These are phyloP conservation scores for Falcaria lacertinaria DNA, from an alignment of 2,888 invertebrate species.

Conservation along the genomic window DNA sequence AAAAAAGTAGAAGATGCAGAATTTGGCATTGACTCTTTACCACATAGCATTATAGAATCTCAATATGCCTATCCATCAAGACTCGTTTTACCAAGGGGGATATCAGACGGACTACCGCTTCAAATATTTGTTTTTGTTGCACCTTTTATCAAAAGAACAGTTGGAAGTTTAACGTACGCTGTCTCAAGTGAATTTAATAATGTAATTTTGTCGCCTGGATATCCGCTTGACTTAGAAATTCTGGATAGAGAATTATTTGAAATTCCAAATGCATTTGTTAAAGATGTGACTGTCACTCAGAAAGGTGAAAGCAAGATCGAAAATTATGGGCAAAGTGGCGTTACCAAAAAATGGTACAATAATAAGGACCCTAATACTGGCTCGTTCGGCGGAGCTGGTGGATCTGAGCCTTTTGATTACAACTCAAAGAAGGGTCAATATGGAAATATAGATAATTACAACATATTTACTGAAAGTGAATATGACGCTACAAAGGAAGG, in stretches of 20 bases:
- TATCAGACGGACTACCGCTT: constrained; percentile 80
- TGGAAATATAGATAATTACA: constrained; percentile 7
- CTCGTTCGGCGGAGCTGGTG: constrained; percentile 8
- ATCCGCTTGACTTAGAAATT: constrained; percentile 85
- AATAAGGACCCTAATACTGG: constrained; percentile 23
- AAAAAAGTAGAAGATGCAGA: constrained; percentile 80
- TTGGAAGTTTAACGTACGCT: constrained; percentile 53
- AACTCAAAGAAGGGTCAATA: constrained; percentile 19
- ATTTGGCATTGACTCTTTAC: constrained; percentile 70
- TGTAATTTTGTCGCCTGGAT: constrained; percentile 77
- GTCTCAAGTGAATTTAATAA: constrained; percentile 57
- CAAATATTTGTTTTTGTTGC: constrained; percentile 82
- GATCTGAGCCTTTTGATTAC: constrained; percentile 23
- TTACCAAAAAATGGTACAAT: constrained; percentile 32
- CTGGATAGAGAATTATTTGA: constrained; percentile 62
- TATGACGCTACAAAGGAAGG: constrained; percentile 2
- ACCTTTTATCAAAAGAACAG: constrained; percentile 61
- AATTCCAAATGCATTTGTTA: constrained; percentile 58
- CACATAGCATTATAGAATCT: constrained; percentile 66
- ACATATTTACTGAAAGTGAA: background rate
- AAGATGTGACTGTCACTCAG: constrained; percentile 52
- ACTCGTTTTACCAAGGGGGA: constrained; percentile 85
- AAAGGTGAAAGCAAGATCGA: constrained; percentile 38
- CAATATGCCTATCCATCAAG: constrained; percentile 84
- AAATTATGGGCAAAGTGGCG: constrained; percentile 28